Percentiles rank a stretch among this genome's conserved stretches.
Evolutionary conservation across 2,113 vertebrate species (phyloP).

Genomic region (Neodon shergylaensis): DNA sequence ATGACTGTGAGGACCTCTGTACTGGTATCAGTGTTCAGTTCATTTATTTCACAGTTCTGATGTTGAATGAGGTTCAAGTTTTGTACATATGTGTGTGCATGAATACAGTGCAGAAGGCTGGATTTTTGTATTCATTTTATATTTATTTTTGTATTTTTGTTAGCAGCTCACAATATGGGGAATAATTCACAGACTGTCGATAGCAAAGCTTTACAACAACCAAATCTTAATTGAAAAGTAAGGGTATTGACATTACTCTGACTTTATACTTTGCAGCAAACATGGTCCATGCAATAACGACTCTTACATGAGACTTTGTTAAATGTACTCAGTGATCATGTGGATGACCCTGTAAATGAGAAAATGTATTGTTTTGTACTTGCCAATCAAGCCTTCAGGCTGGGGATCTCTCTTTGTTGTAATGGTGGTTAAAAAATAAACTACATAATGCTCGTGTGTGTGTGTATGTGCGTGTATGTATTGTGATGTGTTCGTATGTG

Average conservation of each 20-base stretch:
- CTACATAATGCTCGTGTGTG: not conserved
- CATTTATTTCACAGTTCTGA: not conserved
- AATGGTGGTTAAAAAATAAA: not conserved
- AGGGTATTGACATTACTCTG: not conserved
- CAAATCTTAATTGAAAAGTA: not conserved
- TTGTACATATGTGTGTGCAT: too few species aligned
- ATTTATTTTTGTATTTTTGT: not conserved
- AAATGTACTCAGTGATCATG: not conserved
- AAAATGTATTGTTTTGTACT: not conserved
- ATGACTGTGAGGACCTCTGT: not conserved
- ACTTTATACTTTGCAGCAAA: not conserved
- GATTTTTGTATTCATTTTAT: not conserved
- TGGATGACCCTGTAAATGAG: not conserved
- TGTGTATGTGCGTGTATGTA: not conserved
- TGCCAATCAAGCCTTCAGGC: not conserved
- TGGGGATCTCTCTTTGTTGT: not conserved
- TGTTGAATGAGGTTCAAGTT: not conserved
- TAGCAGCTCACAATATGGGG: not conserved
- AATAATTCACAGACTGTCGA: not conserved
- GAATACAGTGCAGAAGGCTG: fast-evolving
- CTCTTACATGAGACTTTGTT: not conserved
- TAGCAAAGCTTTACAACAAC: not conserved
- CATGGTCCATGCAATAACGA: not conserved
- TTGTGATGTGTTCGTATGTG: not conserved
- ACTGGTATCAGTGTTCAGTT: not conserved